phyloP scores from a whole-genome alignment of 1,140 invertebrate genomes.

The Spodoptera litura region DNA sequence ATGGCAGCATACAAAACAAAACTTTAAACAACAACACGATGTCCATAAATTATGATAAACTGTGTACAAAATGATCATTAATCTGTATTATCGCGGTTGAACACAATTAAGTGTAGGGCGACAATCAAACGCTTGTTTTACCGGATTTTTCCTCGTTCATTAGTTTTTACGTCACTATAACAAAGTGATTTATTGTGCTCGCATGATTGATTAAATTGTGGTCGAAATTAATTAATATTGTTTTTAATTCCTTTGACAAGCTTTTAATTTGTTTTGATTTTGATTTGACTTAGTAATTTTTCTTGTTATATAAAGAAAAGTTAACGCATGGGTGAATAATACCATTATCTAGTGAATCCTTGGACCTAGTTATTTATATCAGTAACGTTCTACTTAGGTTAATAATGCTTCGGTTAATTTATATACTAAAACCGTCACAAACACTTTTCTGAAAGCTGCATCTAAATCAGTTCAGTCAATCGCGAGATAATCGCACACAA shows the following conservation, averaged over 20 bases:
- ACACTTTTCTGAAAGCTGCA: too few relatives aligned
- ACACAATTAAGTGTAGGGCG: slow-evolving; percentile 57
- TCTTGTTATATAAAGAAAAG: too few relatives aligned
- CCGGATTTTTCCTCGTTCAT: slow-evolving; percentile 36
- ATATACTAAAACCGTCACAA: too few relatives aligned
- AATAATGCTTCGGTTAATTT: too few relatives aligned
- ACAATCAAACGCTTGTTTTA: slow-evolving; percentile 46
- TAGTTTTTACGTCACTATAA: slow-evolving; percentile 22
- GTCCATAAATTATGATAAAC: slow-evolving; percentile 47
- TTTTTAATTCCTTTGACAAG: slow-evolving; percentile 23
- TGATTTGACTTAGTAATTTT: not conserved
- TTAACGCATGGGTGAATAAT: not conserved
- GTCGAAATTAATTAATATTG: slow-evolving; percentile 1
- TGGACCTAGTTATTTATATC: not conserved
- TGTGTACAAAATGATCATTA: slow-evolving; percentile 51
- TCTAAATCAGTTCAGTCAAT: too few relatives aligned
- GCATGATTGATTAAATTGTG: slow-evolving; percentile 32
- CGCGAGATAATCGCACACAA: too few relatives aligned
- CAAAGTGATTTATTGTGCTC: slow-evolving; percentile 32
- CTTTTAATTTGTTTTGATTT: slow-evolving; percentile 18
- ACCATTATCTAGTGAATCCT: not conserved
- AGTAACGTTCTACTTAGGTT: too few relatives aligned
- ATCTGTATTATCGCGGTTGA: slow-evolving; percentile 55
- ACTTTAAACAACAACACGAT: slow-evolving; percentile 35
- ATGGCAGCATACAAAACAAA: not conserved